These are phyloP conservation scores for Gephyroberyx darwinii DNA, from an alignment of 2,797 vertebrate genomes.

Conservation along the genomic window DNA sequence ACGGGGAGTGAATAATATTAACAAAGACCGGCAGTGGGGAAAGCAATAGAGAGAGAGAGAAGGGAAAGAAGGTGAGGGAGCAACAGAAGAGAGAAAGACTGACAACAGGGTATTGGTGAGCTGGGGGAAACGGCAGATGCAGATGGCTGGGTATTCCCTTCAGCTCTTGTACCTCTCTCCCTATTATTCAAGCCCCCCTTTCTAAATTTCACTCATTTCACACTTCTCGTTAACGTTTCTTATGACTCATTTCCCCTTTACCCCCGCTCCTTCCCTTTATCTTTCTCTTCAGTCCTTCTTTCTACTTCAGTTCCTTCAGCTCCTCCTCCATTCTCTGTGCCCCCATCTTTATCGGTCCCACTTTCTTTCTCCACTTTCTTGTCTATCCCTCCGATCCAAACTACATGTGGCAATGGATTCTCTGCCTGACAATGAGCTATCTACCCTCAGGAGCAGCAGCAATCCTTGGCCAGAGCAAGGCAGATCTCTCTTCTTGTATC, in stretches of 20 bases:
- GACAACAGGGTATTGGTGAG: slow-evolving; percentile 37
- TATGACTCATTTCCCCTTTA: slow-evolving; percentile 14
- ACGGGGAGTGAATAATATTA: slow-evolving; percentile 19
- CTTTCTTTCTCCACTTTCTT: slow-evolving; percentile 38
- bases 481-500: slow-evolving; percentile 39
- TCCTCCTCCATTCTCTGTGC: slow-evolving; percentile 23
- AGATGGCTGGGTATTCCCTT: slow-evolving; percentile 37
- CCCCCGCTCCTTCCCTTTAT: slow-evolving; percentile 42
- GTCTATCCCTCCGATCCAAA: slow-evolving; percentile 56
- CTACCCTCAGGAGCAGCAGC: slow-evolving; percentile 11
- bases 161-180: slow-evolving; percentile 32
- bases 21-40: slow-evolving; percentile 27
- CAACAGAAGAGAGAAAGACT: slow-evolving; percentile 13
- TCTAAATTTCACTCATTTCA: slow-evolving; percentile 42
- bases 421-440: slow-evolving; percentile 52
- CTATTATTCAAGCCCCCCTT: background rate
- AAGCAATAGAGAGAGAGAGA: slow-evolving; percentile 2
- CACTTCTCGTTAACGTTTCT: slow-evolving; percentile 30
- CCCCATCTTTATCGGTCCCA: slow-evolving; percentile 48
- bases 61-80: slow-evolving; percentile 14
- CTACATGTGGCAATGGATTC: slow-evolving; percentile 56
- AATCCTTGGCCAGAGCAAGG: slow-evolving; percentile 30
- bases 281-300: slow-evolving; percentile 43
- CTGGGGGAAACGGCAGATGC: slow-evolving; percentile 52
- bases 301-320: slow-evolving; percentile 49